Evolutionary conservation across 2,888 invertebrate species (phyloP).

Genomic region (Oscheius sp.): DNA sequence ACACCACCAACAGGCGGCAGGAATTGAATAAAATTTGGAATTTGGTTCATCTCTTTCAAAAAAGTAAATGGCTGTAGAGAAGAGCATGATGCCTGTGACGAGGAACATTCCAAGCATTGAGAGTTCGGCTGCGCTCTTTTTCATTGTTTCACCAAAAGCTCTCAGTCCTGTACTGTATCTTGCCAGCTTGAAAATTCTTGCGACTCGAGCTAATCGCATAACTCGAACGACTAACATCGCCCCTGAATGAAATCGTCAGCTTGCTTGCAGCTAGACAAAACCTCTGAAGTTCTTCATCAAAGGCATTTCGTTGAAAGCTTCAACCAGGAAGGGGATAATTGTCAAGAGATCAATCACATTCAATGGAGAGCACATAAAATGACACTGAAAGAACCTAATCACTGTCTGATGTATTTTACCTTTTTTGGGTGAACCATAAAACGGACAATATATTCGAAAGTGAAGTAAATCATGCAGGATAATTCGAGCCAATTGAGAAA

Average conservation of each 20-base stretch:
- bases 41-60: slow-evolving; percentile 68
- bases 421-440: slow-evolving; percentile 62
- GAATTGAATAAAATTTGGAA: slow-evolving; percentile 67
- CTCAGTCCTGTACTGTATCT: slow-evolving; percentile 63
- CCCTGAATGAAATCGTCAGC: slow-evolving; percentile 48
- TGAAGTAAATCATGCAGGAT: slow-evolving; percentile 68
- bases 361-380: slow-evolving; percentile 61
- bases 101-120: slow-evolving; percentile 69
- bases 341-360: slow-evolving; percentile 68
- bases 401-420: slow-evolving; percentile 1
- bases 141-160: slow-evolving; percentile 68
- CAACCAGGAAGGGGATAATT: slow-evolving; percentile 58
- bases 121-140: slow-evolving; percentile 66
- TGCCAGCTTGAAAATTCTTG: slow-evolving; percentile 66
- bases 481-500: slow-evolving; percentile 38
- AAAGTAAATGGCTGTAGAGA: slow-evolving; percentile 68
- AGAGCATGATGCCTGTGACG: slow-evolving; percentile 67
- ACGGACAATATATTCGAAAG: slow-evolving; percentile 62
- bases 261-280: background rate
- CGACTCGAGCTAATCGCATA: slow-evolving; percentile 64
- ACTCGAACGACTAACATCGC: slow-evolving; percentile 68
- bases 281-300: slow-evolving; percentile 61
- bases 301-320: slow-evolving; percentile 53
- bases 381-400: slow-evolving; percentile 34
- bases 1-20: slow-evolving; percentile 69